Evolutionary conservation across 2,888 invertebrate species (phyloP), one percentile per base, ranked within the genome.

Genomic region (Euzetes globulus): DNA sequence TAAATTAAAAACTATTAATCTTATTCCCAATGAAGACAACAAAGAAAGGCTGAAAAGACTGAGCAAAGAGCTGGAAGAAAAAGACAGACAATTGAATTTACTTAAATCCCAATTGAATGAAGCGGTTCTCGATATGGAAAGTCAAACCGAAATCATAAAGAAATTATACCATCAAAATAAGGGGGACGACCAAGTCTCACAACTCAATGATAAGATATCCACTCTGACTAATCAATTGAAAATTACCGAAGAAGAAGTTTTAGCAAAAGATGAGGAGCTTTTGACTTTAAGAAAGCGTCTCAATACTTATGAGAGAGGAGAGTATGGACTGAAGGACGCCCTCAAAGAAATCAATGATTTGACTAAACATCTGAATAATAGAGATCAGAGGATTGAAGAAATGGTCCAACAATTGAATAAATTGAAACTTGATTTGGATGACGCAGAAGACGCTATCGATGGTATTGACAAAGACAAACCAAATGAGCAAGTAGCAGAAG

Each of bases 311-410:
- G 72, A 75, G 47, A 58, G 50, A 17, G 72, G 72, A 45, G 71
- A 72, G 25, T 75, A 75, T 65, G 75, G 75, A 17, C 65, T 75
- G 27, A 25, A 25, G 15, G 58, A 75, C 25, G 75, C 75, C 3
- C 63, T 75, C 11, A 45, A 71, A 19, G 75, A 75, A 47, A 33
- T 75, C 22, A 75, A 72, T 27, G 25, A 72, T 19, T 65, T 75
- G 45, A 37, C 33, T 25, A 58, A 72, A 45, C 33, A 45, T 29
- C 17, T 75, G 15, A 27, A 52, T 27, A 22, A 41, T 41, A 58
- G 63, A 11, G 72, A 75, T 13, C 41, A 55, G 5, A 37, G 41
- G 33, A 52, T 75, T 22, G 72, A 75, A 15, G 72, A 75, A 19
- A 33, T 71, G 63, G 45, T 75, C 11, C 27, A 75, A 47, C 22